Percentiles rank a stretch among this genome's conserved stretches.
phyloP scores from a whole-genome alignment of 2,888 invertebrate genomes.

The Gryllus longicercus region DNA sequence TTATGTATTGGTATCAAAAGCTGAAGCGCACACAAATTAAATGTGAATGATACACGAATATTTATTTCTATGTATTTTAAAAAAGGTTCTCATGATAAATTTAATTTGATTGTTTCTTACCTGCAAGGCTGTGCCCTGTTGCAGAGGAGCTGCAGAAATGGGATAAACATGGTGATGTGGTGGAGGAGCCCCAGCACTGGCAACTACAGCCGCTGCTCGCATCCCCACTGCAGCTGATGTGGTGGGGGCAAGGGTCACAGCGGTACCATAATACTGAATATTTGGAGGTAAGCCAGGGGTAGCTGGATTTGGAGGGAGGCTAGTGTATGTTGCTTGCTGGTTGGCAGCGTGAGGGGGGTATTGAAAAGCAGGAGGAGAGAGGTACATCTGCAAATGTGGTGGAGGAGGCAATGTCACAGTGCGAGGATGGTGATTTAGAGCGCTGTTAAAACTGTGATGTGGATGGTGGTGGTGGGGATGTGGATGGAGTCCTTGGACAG shows the following conservation, averaged over 20 bases:
- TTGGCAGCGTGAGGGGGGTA: constrained; percentile 44
- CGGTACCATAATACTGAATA: constrained; percentile 51
- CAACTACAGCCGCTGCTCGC: constrained; percentile 38
- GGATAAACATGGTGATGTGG: constrained; percentile 47
- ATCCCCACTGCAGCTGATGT: constrained; percentile 42
- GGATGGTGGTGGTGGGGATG: constrained; percentile 58
- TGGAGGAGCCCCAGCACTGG: constrained; percentile 37
- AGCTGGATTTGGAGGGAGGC: constrained; percentile 36
- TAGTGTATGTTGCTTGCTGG: constrained; percentile 41
- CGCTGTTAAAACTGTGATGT: constrained; percentile 43
- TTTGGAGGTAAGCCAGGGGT: constrained; percentile 42
- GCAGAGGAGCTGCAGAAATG: constrained; percentile 46
- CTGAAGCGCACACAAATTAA: too few relatives aligned
- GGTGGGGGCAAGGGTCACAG: constrained; percentile 50
- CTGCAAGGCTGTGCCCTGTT: constrained; percentile 33
- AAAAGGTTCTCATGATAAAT: too few relatives aligned
- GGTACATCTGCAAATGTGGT: constrained; percentile 54
- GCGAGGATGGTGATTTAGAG: constrained; percentile 46
- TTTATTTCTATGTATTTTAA: too few relatives aligned
- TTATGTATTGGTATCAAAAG: too few relatives aligned
- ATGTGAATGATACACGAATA: too few relatives aligned
- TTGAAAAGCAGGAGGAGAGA: constrained; percentile 49
- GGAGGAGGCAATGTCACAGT: constrained; percentile 47
- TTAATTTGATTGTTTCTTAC: not conserved
- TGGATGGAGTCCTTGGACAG: constrained; percentile 47